Evolutionary conservation across 2,888 invertebrate species (phyloP).

Genomic region (Diplazon laetatorius): DNA sequence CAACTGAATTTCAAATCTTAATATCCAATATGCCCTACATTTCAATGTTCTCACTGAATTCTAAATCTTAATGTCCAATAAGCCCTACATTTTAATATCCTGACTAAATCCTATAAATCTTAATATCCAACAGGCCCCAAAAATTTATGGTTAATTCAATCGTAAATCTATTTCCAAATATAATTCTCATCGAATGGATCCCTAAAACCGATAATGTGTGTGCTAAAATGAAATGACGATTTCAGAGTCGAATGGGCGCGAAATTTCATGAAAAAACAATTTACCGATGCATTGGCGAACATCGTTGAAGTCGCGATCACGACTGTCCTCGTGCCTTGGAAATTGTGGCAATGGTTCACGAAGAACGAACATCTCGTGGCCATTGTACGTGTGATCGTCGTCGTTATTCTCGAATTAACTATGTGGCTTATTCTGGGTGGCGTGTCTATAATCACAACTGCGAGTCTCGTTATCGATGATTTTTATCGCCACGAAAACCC

Average conservation of each 20-base stretch:
- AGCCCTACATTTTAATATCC: too few species aligned
- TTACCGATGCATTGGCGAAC: conserved; percentile 60
- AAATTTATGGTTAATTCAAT: too few species aligned
- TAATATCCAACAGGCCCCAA: too few species aligned
- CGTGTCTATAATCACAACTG: conserved; percentile 70
- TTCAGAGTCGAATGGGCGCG: conserved; percentile 12
- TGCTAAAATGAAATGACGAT: background rate
- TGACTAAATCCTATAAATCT: too few species aligned
- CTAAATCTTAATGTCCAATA: too few species aligned
- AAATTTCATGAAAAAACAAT: conserved; percentile 3
- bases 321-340: conserved; percentile 60
- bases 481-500: conserved; percentile 40
- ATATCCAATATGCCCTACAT: too few species aligned
- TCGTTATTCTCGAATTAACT: conserved; percentile 71
- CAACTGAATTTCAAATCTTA: too few species aligned
- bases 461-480: conserved; percentile 70
- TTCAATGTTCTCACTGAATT: too few species aligned
- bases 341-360: conserved; percentile 68
- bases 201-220: too few species aligned
- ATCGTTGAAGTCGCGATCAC: conserved; percentile 64
- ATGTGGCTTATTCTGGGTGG: conserved; percentile 74
- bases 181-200: too few species aligned
- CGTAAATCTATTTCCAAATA: too few species aligned
- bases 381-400: conserved; percentile 68
- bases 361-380: conserved; percentile 67